Evolutionary conservation across 2,113 vertebrate genomes (phyloP).

Genomic region (Vulpes vulpes): DNA sequence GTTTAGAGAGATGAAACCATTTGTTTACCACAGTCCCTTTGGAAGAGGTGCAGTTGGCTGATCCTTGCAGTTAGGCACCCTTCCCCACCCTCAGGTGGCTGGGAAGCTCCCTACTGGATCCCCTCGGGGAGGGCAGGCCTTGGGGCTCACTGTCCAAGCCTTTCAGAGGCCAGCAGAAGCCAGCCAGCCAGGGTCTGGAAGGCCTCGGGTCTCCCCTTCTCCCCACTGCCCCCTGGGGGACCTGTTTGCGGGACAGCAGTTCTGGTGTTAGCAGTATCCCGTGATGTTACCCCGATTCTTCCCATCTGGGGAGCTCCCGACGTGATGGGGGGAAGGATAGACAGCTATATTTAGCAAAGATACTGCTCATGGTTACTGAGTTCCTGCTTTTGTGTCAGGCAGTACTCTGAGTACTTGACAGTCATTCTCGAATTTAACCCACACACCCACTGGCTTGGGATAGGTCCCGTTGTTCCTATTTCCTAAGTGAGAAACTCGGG

Average conservation of each 20-base stretch:
- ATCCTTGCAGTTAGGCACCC: not conserved
- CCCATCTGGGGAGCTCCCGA: not conserved
- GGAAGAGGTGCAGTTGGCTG: not conserved
- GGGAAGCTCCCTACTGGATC: not conserved
- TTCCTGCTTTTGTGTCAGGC: not conserved
- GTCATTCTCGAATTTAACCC: not conserved
- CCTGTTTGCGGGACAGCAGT: too few relatives aligned
- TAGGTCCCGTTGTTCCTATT: not conserved
- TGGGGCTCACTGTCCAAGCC: not conserved
- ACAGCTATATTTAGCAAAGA: not conserved
- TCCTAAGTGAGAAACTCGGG: not conserved
- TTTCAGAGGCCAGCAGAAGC: not conserved
- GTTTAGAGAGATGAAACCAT: not conserved
- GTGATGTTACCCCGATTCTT: not conserved
- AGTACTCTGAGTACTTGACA: not conserved
- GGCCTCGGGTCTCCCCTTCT: too few relatives aligned
- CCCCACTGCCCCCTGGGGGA: not conserved
- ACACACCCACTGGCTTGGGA: not conserved
- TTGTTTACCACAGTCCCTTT: not conserved
- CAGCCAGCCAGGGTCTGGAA: not conserved
- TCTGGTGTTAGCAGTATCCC: too few relatives aligned
- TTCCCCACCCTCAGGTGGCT: not conserved
- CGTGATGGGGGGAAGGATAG: not conserved
- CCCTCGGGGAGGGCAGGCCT: too few relatives aligned
- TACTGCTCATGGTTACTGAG: not conserved